Conservation (phyloP, 2,888 invertebrate genomes). For the Ceriagrion tenellum region DNA sequence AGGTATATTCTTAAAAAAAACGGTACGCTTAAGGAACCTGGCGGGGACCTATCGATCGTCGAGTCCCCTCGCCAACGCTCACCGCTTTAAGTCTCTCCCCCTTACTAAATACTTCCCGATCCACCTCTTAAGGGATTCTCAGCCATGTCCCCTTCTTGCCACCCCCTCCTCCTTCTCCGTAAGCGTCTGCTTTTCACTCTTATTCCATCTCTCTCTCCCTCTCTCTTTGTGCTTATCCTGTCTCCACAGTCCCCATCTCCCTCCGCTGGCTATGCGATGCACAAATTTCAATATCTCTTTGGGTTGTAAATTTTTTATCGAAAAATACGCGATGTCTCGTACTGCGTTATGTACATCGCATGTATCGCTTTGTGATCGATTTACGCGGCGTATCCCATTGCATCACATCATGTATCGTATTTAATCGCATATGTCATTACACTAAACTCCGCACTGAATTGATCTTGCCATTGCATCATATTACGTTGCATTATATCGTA, state of each 20-base stretch:
- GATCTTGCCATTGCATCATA: no score
- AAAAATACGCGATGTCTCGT: no score
- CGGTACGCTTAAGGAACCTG: not conserved
- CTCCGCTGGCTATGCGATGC: no score
- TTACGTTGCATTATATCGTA: no score
- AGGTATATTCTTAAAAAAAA: not conserved
- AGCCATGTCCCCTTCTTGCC: not conserved
- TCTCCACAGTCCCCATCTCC: not conserved
- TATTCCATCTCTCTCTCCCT: not conserved
- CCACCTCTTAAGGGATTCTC: constrained; percentile 9
- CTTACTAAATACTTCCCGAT: not conserved
- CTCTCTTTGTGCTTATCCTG: not conserved
- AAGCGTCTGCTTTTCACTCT: not conserved
- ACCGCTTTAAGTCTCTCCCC: not conserved
- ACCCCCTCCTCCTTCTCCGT: not conserved
- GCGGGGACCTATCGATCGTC: not conserved
- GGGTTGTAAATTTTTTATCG: no score
- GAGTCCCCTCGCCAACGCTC: not conserved
- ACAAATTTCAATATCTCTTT: no score
- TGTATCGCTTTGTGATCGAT: no score
- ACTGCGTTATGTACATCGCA: no score
- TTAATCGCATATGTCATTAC: no score
- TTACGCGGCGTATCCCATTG: no score
- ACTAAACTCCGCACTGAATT: no score
- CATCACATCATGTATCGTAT: no score